Evolutionary conservation across 2,113 vertebrate species (phyloP).

Genomic region (Pseudorasbora parva): DNA sequence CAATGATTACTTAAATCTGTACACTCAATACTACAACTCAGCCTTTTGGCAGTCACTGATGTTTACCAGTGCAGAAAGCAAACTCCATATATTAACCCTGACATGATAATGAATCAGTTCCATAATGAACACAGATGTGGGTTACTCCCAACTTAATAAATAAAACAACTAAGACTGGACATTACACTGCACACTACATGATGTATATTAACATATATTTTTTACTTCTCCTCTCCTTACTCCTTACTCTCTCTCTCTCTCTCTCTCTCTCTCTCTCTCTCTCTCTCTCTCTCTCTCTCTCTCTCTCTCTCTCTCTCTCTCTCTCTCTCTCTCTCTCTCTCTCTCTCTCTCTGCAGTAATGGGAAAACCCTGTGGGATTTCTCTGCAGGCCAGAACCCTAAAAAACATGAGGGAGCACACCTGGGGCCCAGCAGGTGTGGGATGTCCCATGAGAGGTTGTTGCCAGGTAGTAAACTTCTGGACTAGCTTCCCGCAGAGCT

Average conservation of each 20-base stretch:
- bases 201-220: conserved; percentile 41
- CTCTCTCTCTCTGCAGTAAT: conserved; percentile 67
- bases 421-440: conserved; percentile 78
- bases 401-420: conserved; percentile 75
- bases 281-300: too few species aligned
- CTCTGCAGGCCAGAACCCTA: conserved; percentile 67
- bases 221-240: too few species aligned
- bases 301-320: conserved; percentile 10
- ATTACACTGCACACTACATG: conserved; percentile 28
- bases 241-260: conserved; percentile 50
- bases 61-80: conserved; percentile 9
- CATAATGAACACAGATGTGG: background rate
- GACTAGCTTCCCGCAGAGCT: conserved; percentile 63
- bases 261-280: conserved; percentile 9
- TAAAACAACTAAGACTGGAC: conserved; percentile 2
- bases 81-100: conserved; percentile 8
- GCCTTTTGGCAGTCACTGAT: conserved; percentile 12
- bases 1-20: background rate
- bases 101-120: conserved; percentile 16
- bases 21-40: background rate
- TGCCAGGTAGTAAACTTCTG: conserved; percentile 70
- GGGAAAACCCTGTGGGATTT: conserved; percentile 67
- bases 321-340: background rate
- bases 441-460: conserved; percentile 73
- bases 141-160: conserved; percentile 14